Conservation (phyloP, 1,140 invertebrate genomes). For the Sminthurides bifidus region DNA sequence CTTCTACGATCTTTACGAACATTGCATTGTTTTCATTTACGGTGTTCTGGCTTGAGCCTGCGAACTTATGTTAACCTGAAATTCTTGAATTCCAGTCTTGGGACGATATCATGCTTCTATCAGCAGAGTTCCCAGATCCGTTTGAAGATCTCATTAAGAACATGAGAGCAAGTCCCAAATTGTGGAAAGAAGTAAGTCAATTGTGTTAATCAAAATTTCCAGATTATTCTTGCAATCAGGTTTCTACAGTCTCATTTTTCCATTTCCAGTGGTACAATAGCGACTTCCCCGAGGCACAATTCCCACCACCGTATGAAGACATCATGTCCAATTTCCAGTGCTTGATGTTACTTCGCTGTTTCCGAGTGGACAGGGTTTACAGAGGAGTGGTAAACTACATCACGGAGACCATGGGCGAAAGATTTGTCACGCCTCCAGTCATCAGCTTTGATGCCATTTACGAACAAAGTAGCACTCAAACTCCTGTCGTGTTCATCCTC, state of each 20-base stretch:
- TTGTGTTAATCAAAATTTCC: neutral
- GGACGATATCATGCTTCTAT: conserved; percentile 65
- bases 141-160: conserved; percentile 56
- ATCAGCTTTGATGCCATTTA: conserved; percentile 68
- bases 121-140: conserved; percentile 50
- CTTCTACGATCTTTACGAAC: neutral
- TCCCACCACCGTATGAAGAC: conserved; percentile 55
- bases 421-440: conserved; percentile 70
- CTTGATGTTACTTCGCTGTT: conserved; percentile 71
- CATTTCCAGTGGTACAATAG: conserved; percentile 63
- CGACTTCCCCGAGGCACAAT: conserved; percentile 59
- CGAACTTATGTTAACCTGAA: no score
- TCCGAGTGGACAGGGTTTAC: conserved; percentile 74
- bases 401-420: conserved; percentile 64
- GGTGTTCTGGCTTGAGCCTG: neutral
- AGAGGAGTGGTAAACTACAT: conserved; percentile 66
- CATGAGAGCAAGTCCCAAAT: conserved; percentile 44
- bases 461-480: conserved; percentile 62
- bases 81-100: conserved; percentile 43
- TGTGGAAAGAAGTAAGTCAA: conserved; percentile 54
- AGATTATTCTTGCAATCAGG: neutral
- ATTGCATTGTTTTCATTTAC: neutral
- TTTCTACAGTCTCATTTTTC: conserved; percentile 2
- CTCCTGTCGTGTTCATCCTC: conserved; percentile 74
- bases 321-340: conserved; percentile 54